phyloP scores from a whole-genome alignment of 2,888 invertebrate genomes.

The Gastrophysa polygoni region DNA sequence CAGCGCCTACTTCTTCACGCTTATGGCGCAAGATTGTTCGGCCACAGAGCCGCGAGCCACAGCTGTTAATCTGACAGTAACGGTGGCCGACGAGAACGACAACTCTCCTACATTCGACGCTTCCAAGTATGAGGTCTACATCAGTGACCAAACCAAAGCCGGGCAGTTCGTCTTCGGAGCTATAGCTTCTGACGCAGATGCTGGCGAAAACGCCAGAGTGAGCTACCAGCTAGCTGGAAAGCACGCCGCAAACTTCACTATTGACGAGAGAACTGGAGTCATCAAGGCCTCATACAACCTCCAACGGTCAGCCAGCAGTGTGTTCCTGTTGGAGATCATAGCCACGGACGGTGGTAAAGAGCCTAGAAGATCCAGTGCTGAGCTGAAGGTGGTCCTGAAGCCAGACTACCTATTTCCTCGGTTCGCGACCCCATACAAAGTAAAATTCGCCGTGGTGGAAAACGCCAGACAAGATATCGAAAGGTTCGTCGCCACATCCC shows the following conservation, averaged over 20 bases:
- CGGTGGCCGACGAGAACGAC: constrained; percentile 83
- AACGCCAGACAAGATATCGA: constrained; percentile 78
- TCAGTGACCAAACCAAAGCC: constrained; percentile 78
- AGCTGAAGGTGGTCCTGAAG: constrained; percentile 77
- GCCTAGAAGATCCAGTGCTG: constrained; percentile 74
- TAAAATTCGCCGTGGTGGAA: constrained; percentile 79
- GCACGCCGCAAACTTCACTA: constrained; percentile 77
- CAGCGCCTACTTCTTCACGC: constrained; percentile 76
- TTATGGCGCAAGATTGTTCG: constrained; percentile 89
- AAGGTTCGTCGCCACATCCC: constrained; percentile 77
- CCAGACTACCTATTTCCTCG: constrained; percentile 80
- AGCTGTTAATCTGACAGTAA: constrained; percentile 81
- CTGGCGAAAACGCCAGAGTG: constrained; percentile 81
- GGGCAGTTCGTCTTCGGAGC: constrained; percentile 92
- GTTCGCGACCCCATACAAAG: constrained; percentile 72
- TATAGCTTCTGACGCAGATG: constrained; percentile 83
- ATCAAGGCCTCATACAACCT: constrained; percentile 79
- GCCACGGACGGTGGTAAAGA: constrained; percentile 81
- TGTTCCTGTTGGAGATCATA: constrained; percentile 75
- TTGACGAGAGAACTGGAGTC: constrained; percentile 84
- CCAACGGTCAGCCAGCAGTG: constrained; percentile 63
- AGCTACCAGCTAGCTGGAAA: constrained; percentile 78
- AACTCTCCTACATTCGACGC: constrained; percentile 81
- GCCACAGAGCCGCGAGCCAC: constrained; percentile 83
- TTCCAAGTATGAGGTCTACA: constrained; percentile 76